phyloP scores from a whole-genome alignment of 1,140 invertebrate genomes.

The Atopsyche davidsoni region DNA sequence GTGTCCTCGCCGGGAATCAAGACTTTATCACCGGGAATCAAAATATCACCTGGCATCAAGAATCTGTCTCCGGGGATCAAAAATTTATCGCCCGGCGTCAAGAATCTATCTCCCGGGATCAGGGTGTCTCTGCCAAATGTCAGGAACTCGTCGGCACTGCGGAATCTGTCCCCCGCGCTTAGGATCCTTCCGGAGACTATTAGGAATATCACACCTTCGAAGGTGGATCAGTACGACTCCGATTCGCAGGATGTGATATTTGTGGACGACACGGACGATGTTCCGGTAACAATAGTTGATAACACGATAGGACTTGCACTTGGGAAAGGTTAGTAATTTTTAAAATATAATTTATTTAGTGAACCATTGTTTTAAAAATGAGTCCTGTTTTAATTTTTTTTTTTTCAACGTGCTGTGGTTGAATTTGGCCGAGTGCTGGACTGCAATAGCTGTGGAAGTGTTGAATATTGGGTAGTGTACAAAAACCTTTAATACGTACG shows the following conservation, averaged over 20 bases:
- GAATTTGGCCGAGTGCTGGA: too few relatives aligned
- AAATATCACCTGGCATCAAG: constrained; percentile 18
- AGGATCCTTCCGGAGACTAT: constrained; percentile 37
- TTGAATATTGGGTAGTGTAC: background rate
- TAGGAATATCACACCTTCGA: constrained; percentile 26
- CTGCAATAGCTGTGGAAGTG: background rate
- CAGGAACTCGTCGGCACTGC: background rate
- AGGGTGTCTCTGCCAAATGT: background rate
- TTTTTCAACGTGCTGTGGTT: too few relatives aligned
- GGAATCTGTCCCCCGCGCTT: constrained; percentile 23
- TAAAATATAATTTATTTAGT: too few relatives aligned
- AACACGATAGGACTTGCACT: constrained; percentile 33
- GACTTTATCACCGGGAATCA: background rate
- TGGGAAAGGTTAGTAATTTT: constrained; percentile 21
- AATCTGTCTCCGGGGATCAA: constrained; percentile 13
- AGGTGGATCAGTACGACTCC: constrained; percentile 36
- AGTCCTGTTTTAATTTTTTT: too few relatives aligned
- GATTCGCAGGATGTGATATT: constrained; percentile 48
- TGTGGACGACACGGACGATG: constrained; percentile 37
- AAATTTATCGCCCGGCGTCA: constrained; percentile 12
- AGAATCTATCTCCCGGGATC: constrained; percentile 10
- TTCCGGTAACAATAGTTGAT: constrained; percentile 1
- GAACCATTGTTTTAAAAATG: too few relatives aligned
- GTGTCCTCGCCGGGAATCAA: constrained; percentile 4
- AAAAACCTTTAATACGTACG: too few relatives aligned